phyloP scores from a whole-genome alignment of 2,888 invertebrate genomes.

The Merodon equestris region DNA sequence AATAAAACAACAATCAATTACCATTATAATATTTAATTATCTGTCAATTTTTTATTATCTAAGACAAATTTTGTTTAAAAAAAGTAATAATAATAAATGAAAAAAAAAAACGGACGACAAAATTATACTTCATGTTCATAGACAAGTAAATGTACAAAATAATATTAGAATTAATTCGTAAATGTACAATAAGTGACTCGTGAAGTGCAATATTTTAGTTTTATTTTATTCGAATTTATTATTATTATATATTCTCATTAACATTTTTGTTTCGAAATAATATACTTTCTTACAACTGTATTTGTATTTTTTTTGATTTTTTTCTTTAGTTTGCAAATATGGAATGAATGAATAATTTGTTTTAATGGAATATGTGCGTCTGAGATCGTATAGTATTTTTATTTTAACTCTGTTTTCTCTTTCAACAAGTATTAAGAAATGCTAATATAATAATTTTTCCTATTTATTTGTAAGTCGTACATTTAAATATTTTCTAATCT shows the following conservation, averaged over 20 bases:
- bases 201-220: slow-evolving; percentile 62
- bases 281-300: no score
- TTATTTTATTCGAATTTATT: slow-evolving; percentile 5
- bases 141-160: slow-evolving; percentile 32
- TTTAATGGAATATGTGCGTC: slow-evolving; percentile 50
- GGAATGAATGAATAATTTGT: slow-evolving; percentile 38
- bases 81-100: slow-evolving; percentile 15
- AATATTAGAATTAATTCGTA: slow-evolving; percentile 16
- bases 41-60: slow-evolving; percentile 54
- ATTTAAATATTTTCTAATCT: slow-evolving; percentile 1
- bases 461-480: slow-evolving; percentile 34
- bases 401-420: no score
- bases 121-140: slow-evolving; percentile 24
- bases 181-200: slow-evolving; percentile 54
- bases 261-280: neutral
- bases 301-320: no score
- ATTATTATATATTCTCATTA: slow-evolving; percentile 6
- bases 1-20: slow-evolving; percentile 17
- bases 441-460: slow-evolving; percentile 4
- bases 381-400: slow-evolving; percentile 18
- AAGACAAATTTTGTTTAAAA: slow-evolving; percentile 37
- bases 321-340: slow-evolving; percentile 26
- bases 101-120: slow-evolving; percentile 51
- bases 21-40: slow-evolving; percentile 59
- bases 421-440: neutral